Evolutionary conservation across 2,113 vertebrate genomes (phyloP), one percentile per base, ranked within the genome.

Genomic region (Phocoena sinus): DNA sequence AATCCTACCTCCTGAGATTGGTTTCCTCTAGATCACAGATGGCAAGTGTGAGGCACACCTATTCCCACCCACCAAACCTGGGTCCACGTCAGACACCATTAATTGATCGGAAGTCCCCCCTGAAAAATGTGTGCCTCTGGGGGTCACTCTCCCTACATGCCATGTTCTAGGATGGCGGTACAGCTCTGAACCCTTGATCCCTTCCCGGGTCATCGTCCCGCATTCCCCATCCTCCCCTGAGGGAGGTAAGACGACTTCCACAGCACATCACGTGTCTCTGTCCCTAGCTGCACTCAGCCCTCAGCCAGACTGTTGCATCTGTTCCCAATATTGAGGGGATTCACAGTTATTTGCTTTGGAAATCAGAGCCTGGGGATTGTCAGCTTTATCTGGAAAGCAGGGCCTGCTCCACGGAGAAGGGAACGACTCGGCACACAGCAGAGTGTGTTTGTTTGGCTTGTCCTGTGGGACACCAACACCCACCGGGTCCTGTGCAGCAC

Each of bases 331-430:
- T 62, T 85, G 93, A 98, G 73, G 96, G 56, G 93, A 97, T 95
- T 91, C 63, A 47, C 93, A 97, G 83, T 36, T n/a, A 97, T 97
- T 97, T 93, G 65, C 97, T 97, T 95, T 97, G 92, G 84, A 98
- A 98, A 98, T 97, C 98, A 88, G 87, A 96, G 94, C 2, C 91
- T 87, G 80, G 73, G 92, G 94, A 95, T 74, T 68, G 85, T 85
- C 53, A 62, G 94, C 89, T 98, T 97, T 98, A 85, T 97, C 91
- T 87, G 90, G 88, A 96, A 91, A 26, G 92, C 81, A 62, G 96
- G 71, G 93, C 97, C 95, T 82, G 84, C n/a, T 81, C 84, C 26
- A 11, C 74, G 88, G 79, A 73, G n/a, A 26, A 89, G 13, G 53
- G 70, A 94, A 83, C 36, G 97, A 94, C 77, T 74, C 63, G 68